Conservation (phyloP, 2,113 vertebrate species). For the Centropus bengalensis region DNA sequence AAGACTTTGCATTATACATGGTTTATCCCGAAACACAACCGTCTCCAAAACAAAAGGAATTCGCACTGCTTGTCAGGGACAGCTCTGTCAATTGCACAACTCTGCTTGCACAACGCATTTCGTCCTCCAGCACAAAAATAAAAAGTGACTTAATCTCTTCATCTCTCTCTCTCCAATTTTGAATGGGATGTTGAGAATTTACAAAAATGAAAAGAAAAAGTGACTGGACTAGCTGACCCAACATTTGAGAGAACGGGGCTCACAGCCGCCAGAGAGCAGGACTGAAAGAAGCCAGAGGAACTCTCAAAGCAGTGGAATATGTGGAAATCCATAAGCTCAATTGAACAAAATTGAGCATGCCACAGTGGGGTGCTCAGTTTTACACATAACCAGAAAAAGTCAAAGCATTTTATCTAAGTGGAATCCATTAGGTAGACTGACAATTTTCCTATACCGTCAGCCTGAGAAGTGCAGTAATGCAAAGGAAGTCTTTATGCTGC, state of each 20-base stretch:
- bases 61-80: neutral
- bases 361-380: neutral
- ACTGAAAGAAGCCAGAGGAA: neutral
- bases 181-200: neutral
- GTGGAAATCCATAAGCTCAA: neutral
- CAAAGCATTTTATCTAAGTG: neutral
- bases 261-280: neutral
- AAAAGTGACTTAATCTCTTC: neutral
- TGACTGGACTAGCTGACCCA: neutral
- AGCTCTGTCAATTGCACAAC: neutral
- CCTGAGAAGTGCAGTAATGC: neutral
- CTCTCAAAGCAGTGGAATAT: neutral
- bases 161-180: neutral
- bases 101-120: neutral
- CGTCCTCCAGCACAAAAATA: neutral
- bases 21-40: neutral
- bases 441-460: neutral
- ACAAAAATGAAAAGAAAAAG: neutral
- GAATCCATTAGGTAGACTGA: neutral
- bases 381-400: neutral
- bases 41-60: neutral
- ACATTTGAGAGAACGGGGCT: neutral
- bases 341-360: rapidly evolving
- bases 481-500: neutral
- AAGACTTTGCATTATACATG: neutral